Conservation (phyloP, 2,888 invertebrate genomes). For the Athalia circularis region DNA sequence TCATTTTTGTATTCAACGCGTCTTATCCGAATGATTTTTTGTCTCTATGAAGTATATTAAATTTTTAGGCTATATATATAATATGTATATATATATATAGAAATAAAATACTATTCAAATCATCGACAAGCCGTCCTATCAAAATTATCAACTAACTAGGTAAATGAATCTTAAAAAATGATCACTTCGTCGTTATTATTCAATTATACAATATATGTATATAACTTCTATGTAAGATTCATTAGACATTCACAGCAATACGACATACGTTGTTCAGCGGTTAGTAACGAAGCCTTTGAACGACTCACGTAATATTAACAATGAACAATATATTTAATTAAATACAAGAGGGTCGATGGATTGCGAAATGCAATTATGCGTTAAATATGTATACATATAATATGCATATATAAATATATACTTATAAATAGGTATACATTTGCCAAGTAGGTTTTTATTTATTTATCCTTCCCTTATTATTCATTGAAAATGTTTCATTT, state of each 20-base stretch:
- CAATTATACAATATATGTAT: background rate
- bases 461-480: background rate
- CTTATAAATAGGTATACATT: constrained; percentile 13
- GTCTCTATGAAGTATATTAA: too few species aligned
- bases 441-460: constrained; percentile 30
- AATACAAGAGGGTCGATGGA: constrained; percentile 38
- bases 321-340: constrained; percentile 21
- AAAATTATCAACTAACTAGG: too few species aligned
- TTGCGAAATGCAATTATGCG: constrained; percentile 36
- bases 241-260: background rate
- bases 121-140: too few species aligned
- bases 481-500: too few species aligned
- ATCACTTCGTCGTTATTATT: background rate
- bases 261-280: background rate
- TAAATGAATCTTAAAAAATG: background rate
- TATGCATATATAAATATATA: constrained; percentile 11
- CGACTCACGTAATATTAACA: constrained; percentile 29
- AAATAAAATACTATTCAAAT: too few species aligned
- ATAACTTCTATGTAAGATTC: background rate
- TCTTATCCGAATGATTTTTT: too few species aligned
- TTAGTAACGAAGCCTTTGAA: constrained; percentile 19
- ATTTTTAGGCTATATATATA: too few species aligned
- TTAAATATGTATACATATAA: constrained; percentile 1
- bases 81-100: too few species aligned
- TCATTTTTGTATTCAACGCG: too few species aligned